Evolutionary conservation across 1,140 invertebrate species (phyloP).

Genomic region (Drosophila nannoptera): DNA sequence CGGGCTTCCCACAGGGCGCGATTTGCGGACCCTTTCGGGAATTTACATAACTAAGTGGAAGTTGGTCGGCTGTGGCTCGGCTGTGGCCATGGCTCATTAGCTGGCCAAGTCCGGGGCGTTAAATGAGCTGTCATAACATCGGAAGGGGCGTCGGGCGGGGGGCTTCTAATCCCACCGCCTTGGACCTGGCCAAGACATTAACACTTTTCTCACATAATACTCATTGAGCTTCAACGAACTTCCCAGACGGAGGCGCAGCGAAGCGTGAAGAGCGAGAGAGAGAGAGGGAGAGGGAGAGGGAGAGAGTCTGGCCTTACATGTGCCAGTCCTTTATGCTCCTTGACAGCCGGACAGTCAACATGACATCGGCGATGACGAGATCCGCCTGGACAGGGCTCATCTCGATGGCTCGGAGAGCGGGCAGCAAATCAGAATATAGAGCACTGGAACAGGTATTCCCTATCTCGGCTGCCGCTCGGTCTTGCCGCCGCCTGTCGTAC

Average conservation of each 20-base stretch:
- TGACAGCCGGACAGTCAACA: background rate
- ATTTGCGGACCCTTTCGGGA: conserved; percentile 1
- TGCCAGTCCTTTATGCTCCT: background rate
- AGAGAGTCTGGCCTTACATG: background rate
- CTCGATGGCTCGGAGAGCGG: background rate
- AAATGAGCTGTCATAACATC: conserved; percentile 71
- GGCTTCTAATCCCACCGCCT: background rate
- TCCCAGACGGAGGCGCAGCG: background rate
- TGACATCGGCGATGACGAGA: too few species aligned
- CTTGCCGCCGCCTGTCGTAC: background rate
- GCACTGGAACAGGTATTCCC: background rate
- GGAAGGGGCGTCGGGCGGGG: too few species aligned
- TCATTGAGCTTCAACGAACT: background rate
- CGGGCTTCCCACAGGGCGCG: conserved; percentile 1
- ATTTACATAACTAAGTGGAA: conserved; percentile 3
- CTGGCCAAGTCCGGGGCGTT: conserved; percentile 40
- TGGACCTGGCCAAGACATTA: conserved; percentile 2
- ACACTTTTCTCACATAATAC: background rate
- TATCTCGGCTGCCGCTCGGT: background rate
- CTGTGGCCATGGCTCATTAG: conserved; percentile 19
- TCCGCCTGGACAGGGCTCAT: too few species aligned
- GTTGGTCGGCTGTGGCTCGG: background rate
- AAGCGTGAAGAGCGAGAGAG: background rate
- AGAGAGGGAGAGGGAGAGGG: background rate
- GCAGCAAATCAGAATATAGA: background rate